phyloP scores from a whole-genome alignment of 2,797 vertebrate genomes.

The Ctenopoma multispine region DNA sequence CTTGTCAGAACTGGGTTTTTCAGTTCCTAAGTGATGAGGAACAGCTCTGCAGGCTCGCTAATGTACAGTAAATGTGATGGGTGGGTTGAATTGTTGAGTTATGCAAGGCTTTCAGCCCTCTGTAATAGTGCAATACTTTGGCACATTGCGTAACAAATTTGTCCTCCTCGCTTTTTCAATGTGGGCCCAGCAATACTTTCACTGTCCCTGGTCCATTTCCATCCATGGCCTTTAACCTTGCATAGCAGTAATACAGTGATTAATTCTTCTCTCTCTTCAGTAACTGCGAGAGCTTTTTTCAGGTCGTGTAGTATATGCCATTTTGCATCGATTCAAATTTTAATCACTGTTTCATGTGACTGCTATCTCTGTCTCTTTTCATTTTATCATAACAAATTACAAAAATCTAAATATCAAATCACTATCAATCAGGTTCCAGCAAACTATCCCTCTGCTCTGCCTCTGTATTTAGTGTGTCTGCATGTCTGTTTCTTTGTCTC shows the following conservation, averaged over 20 bases:
- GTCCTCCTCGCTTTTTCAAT: conserved; percentile 57
- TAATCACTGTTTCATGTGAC: conserved; percentile 39
- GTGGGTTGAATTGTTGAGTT: conserved; percentile 81
- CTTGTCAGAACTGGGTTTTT: conserved; percentile 78
- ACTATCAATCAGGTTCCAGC: background rate
- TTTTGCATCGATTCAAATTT: conserved; percentile 53
- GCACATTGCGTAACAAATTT: conserved; percentile 72
- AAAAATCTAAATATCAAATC: conserved; percentile 31
- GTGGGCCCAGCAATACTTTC: conserved; percentile 62
- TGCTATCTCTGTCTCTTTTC: conserved; percentile 9
- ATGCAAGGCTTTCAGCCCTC: conserved; percentile 79
- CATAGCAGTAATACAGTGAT: conserved; percentile 40
- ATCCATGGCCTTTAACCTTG: conserved; percentile 60
- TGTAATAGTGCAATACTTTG: conserved; percentile 68
- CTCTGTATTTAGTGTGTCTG: conserved; percentile 3
- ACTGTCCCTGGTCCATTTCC: conserved; percentile 68
- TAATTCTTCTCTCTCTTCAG: conserved; percentile 71
- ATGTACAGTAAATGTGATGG: conserved; percentile 78
- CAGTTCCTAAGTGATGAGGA: conserved; percentile 78
- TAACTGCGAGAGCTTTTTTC: conserved; percentile 48
- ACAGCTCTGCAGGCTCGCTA: conserved; percentile 70
- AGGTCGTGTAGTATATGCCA: conserved; percentile 13
- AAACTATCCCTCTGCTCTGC: too few relatives aligned
- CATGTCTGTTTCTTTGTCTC: conserved; percentile 2
- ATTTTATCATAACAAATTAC: conserved; percentile 8